Percentiles rank a stretch among this genome's conserved stretches.
Evolutionary conservation across 2,888 invertebrate genomes (phyloP).

Genomic region (Copidosoma aretas): DNA sequence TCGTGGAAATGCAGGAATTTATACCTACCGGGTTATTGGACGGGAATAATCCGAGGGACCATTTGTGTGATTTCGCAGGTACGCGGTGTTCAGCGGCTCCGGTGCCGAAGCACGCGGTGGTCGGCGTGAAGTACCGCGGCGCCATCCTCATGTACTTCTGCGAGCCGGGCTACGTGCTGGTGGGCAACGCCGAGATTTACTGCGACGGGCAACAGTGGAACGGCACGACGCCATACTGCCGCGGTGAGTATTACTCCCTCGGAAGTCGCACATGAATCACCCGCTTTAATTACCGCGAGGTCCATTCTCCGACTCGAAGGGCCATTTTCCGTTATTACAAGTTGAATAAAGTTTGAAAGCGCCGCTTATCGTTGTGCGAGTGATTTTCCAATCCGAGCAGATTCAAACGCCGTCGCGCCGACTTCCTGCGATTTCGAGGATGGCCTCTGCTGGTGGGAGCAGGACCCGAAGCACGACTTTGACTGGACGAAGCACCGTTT

Average conservation of each 20-base stretch:
- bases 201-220: slow-evolving; percentile 80
- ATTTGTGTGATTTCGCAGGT: slow-evolving; percentile 62
- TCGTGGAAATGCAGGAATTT: too few species aligned
- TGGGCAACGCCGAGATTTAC: slow-evolving; percentile 70
- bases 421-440: slow-evolving; percentile 74
- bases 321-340: background rate
- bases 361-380: background rate
- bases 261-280: too few species aligned
- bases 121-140: slow-evolving; percentile 64
- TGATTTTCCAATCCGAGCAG: too few species aligned
- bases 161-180: slow-evolving; percentile 68
- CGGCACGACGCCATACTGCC: slow-evolving; percentile 71
- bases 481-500: slow-evolving; percentile 75
- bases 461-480: slow-evolving; percentile 74
- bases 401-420: slow-evolving; percentile 56
- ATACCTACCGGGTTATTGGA: too few species aligned
- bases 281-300: too few species aligned
- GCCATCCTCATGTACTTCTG: slow-evolving; percentile 73
- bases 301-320: background rate
- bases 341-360: background rate
- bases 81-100: slow-evolving; percentile 66
- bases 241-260: slow-evolving; percentile 66
- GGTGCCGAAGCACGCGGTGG: slow-evolving; percentile 66
- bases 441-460: slow-evolving; percentile 80
- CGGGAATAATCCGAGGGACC: too few species aligned